These are phyloP conservation scores for Chromis chromis DNA, from an alignment of 2,797 vertebrate genomes.

Conservation along the genomic window DNA sequence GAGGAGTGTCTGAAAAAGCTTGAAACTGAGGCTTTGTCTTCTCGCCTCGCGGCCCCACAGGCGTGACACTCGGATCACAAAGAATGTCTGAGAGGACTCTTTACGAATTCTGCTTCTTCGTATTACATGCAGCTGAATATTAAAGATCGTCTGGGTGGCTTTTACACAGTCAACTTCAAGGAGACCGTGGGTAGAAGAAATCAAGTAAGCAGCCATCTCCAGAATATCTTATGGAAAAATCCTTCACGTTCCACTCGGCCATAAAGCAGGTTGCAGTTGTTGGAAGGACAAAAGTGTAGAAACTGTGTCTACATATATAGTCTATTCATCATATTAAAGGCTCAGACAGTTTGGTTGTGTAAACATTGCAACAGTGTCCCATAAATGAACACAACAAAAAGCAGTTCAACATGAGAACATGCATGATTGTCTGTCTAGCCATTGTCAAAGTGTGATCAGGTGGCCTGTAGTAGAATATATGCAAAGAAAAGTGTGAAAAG, in stretches of 20 bases:
- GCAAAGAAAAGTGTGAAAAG: not conserved
- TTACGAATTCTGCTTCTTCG: slow-evolving; percentile 36
- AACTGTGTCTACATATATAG: not conserved
- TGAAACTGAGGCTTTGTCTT: slow-evolving; percentile 24
- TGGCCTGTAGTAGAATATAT: too few relatives aligned
- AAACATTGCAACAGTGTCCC: slow-evolving; percentile 9
- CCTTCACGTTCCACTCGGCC: not conserved
- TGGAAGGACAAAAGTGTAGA: not conserved
- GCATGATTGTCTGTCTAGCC: not conserved
- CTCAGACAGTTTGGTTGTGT: not conserved
- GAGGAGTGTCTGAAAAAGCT: slow-evolving; percentile 13
- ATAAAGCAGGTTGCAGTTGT: slow-evolving; percentile 6
- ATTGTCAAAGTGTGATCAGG: not conserved
- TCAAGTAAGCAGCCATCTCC: not conserved
- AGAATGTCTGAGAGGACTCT: slow-evolving; percentile 27
- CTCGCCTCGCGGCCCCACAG: fast-evolving
- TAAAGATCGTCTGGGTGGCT: not conserved
- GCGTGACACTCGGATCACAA: slow-evolving; percentile 5
- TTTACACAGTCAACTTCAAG: not conserved
- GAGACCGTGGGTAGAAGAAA: not conserved
- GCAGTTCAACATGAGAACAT: not conserved
- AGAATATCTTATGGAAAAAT: not conserved
- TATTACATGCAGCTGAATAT: not conserved
- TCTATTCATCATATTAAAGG: slow-evolving; percentile 5
- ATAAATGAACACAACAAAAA: slow-evolving; percentile 6